Base-by-base conservation (phyloP, 2,113 vertebrate genomes). In the Copsychus sechellarum region DNA sequence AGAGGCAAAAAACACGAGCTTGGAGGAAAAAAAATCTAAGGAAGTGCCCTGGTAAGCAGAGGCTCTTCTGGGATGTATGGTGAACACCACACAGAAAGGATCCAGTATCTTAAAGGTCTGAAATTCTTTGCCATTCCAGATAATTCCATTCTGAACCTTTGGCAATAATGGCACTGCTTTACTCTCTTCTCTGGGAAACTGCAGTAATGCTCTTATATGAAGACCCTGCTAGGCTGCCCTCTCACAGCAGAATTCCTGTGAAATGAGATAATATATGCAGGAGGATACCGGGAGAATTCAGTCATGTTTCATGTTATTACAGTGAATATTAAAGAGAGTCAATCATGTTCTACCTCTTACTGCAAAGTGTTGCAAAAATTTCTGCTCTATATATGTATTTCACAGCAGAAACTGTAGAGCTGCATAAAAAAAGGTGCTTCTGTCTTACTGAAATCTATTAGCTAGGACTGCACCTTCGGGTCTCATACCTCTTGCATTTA, bases 391-490 rank as follows among this genome's bases (percentile, higher is more conserved):
- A 33, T 65, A 34, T 69, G 8, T 56, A 86, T 94, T 93, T 94
- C 60, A 80, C 8, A 51, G 66, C 47, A 94, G 92, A 95, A 96
- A 89, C 21, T 78, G 70, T n/a, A 74, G 71, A 17, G 40, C 51
- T 67, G 20, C 61, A 84, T 86, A 92, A 94, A 89, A 81, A 81
- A 96, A 87, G 88, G 38, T 78, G 54, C 90, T 83, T 95, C 91
- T 95, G 86, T 91, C 97, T 97, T 92, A 86, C 80, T 82, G 90
- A 96, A 97, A 95, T 92, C 93, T 96, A 95, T 97, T 97, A 97
- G 92, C 43, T 71, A 60, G 9, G 43, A 95, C 92, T 88, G 96
- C 81, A 93, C 94, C 94, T 95, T 84, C 9, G 73, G 84, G 95
- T 92, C 91, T 92, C 86, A 23, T 86, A 93, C 66, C 48, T 93